phyloP scores from a whole-genome alignment of 2,113 vertebrate genomes.

The Charina bottae region DNA sequence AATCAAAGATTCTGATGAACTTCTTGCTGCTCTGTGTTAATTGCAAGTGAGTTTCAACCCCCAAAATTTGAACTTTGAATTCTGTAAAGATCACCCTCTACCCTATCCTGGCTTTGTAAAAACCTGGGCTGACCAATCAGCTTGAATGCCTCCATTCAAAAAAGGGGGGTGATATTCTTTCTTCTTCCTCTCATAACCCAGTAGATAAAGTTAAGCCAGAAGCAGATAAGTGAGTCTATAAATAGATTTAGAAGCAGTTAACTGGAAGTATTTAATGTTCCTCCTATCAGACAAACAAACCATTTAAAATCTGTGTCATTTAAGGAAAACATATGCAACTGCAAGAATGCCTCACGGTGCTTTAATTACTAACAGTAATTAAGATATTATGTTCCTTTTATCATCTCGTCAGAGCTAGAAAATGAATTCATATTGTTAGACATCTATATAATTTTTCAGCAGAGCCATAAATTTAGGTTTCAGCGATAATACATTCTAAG shows the following conservation, averaged over 20 bases:
- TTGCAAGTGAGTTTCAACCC: neutral
- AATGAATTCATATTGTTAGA: neutral
- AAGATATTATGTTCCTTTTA: neutral
- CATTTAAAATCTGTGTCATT: neutral
- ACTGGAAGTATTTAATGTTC: neutral
- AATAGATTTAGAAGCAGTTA: neutral
- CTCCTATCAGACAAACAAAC: neutral
- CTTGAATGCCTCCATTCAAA: neutral
- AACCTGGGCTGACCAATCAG: neutral
- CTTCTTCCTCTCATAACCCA: neutral
- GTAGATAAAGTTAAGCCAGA: neutral
- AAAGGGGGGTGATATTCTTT: neutral
- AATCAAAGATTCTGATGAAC: neutral
- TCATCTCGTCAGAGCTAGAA: neutral
- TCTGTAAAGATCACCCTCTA: neutral
- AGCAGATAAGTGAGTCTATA: neutral
- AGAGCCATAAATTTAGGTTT: neutral
- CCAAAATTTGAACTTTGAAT: neutral
- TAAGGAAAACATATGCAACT: neutral
- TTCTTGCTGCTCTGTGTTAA: neutral
- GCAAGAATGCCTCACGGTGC: neutral
- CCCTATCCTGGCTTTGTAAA: neutral
- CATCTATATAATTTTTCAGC: neutral
- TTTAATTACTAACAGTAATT: conserved; percentile 1
- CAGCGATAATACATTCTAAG: neutral